Conservation (phyloP, 1,140 invertebrate species). For the Drepana arcuata region DNA sequence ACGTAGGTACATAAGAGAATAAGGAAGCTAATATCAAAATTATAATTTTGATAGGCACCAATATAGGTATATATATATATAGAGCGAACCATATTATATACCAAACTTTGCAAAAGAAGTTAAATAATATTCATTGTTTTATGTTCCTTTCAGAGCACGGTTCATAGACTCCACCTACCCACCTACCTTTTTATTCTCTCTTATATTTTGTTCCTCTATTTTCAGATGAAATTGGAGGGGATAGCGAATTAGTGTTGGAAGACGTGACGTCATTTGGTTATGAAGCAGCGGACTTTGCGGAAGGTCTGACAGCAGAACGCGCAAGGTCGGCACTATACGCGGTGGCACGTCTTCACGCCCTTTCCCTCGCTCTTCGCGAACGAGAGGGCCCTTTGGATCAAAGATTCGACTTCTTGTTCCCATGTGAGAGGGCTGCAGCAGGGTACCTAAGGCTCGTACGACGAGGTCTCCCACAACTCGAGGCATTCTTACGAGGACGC, state of each 20-base stretch:
- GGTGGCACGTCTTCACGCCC: constrained; percentile 80
- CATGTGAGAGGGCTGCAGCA: constrained; percentile 81
- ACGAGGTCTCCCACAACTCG: constrained; percentile 80
- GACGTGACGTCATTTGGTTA: constrained; percentile 63
- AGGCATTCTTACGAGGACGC: constrained; percentile 78
- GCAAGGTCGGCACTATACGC: constrained; percentile 76
- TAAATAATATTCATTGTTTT: no score
- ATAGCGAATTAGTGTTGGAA: constrained; percentile 72
- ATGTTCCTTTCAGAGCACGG: no score
- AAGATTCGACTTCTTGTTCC: constrained; percentile 82
- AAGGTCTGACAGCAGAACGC: constrained; percentile 78
- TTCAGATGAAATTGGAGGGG: constrained; percentile 71
- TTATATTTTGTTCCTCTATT: constrained; percentile 16
- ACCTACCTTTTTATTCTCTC: no score
- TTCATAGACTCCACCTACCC: no score
- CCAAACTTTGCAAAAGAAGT: no score
- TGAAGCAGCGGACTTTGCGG: constrained; percentile 75
- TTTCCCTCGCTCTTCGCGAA: constrained; percentile 78
- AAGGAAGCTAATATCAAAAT: no score
- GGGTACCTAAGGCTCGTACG: constrained; percentile 84
- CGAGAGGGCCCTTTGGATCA: constrained; percentile 76
- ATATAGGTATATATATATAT: no score
- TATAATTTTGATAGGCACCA: no score
- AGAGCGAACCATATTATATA: no score
- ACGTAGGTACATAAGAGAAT: no score